These are phyloP conservation scores for Apaloderma vittatum DNA, from an alignment of 2,113 vertebrate species.

Conservation along the genomic window DNA sequence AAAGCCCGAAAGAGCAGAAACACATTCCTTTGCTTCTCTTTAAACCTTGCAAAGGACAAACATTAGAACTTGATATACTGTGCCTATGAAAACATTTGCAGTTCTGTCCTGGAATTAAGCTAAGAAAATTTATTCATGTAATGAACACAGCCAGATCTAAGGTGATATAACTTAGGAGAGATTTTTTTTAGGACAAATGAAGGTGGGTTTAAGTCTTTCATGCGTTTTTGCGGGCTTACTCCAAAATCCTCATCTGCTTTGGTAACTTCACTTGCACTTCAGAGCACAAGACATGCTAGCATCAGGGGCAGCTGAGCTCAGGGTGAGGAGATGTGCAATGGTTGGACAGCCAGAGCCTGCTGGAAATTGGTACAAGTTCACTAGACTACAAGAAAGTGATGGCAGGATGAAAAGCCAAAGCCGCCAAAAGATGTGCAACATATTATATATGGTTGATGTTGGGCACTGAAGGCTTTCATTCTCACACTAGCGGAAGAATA, in stretches of 20 bases:
- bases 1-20: neutral
- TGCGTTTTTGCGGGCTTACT: neutral
- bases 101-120: neutral
- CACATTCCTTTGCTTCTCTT: neutral
- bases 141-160: neutral
- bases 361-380: neutral
- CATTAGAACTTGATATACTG: neutral
- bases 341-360: neutral
- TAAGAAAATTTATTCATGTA: neutral
- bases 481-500: neutral
- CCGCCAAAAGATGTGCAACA: neutral
- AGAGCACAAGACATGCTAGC: neutral
- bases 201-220: neutral
- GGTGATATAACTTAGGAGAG: neutral
- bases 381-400: neutral
- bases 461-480: neutral
- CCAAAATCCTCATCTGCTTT: neutral
- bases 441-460: accelerated
- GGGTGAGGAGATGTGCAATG: accelerated
- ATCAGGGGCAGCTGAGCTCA: accelerated
- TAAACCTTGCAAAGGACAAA: neutral
- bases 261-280: neutral
- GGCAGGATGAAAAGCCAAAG: neutral
- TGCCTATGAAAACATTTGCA: neutral
- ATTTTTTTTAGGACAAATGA: neutral